A percentile compares a stretch with the other conserved stretches of the same genome.
These are phyloP conservation scores for Tachina fera DNA, from an alignment of 2,888 invertebrate species.

Conservation along the genomic window DNA sequence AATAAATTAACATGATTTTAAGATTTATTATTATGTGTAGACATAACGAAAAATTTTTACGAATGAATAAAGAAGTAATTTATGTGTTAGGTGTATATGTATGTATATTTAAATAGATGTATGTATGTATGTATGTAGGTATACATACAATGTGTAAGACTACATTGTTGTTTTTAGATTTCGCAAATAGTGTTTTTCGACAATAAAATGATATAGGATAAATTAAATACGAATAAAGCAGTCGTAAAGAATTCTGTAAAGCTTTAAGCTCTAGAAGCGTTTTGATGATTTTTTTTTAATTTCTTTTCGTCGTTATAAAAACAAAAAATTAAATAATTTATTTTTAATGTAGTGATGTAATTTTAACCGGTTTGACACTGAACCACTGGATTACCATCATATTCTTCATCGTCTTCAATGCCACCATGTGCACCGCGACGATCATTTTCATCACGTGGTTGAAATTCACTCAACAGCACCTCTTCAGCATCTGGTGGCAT, in stretches of 20 bases:
- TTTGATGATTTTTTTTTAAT: conserved; percentile 34
- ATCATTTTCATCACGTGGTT: conserved; percentile 84
- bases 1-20: conserved; percentile 47
- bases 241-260: conserved; percentile 23
- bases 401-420: conserved; percentile 77
- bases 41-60: conserved; percentile 31
- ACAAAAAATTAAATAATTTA: neutral
- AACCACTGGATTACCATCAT: conserved; percentile 75
- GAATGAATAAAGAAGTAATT: conserved; percentile 16
- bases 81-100: conserved; percentile 16
- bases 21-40: conserved; percentile 3
- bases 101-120: neutral
- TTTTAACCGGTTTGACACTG: conserved; percentile 79
- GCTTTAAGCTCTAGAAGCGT: conserved; percentile 66
- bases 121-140: neutral
- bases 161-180: conserved; percentile 12
- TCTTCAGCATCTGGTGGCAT: conserved; percentile 93
- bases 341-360: neutral
- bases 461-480: conserved; percentile 91
- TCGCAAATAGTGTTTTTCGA: conserved; percentile 19
- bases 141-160: neutral
- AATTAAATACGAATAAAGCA: conserved; percentile 26
- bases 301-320: conserved; percentile 21
- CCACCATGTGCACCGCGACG: conserved; percentile 66
- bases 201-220: conserved; percentile 18